Evolutionary conservation across 2,888 invertebrate genomes (phyloP), one percentile per base, ranked within the genome.

Genomic region (Acheta domesticus): DNA sequence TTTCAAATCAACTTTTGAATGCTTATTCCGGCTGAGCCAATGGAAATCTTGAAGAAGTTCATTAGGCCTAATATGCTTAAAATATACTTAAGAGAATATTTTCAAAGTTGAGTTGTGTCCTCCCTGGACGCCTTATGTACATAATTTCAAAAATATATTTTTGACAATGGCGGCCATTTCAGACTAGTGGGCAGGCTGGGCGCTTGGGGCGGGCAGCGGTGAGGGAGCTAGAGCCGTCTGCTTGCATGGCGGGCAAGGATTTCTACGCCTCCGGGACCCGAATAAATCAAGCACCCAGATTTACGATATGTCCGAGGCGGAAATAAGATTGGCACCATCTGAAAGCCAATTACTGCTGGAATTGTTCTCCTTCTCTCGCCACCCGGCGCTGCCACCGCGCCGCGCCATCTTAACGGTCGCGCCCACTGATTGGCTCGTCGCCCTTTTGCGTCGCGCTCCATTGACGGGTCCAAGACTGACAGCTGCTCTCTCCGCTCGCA

Each of bases 301-400:
- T 62, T 62, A 62, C 62, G 62, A 62, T 62, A 62, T 62, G 62
- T 62, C 62, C 62, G 62, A 62, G 62, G 62, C 14, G 62, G 62
- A 62, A 14, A 62, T 62, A 62, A 62, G 62, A 62, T 62, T 62
- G 62, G 16, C 62, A 16, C 62, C 62, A 62, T 62, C 62, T 62
- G 62, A 62, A 62, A 62, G n/a, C 62, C 62, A 62, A 62, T 62
- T 62, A 62, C 62, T 62, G 16, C n/a, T n/a, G 62, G 62, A 11
- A 62, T 14, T 62, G 62, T 62, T 12, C 62, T n/a, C 62, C 62
- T n/a, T 5, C 62, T 8, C 62, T 62, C 62, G 1, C 62, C 62
- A 14, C 62, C 62, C 62, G 62, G 62, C 62, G n/a, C 62, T 1
- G 4, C n/a, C 62, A 8, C 3, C 62, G n/a, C 62, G 16, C 62